Evolutionary conservation across 2,113 vertebrate genomes (phyloP), one percentile per base, ranked within the genome.

Genomic region (Hypomesus transpacificus): DNA sequence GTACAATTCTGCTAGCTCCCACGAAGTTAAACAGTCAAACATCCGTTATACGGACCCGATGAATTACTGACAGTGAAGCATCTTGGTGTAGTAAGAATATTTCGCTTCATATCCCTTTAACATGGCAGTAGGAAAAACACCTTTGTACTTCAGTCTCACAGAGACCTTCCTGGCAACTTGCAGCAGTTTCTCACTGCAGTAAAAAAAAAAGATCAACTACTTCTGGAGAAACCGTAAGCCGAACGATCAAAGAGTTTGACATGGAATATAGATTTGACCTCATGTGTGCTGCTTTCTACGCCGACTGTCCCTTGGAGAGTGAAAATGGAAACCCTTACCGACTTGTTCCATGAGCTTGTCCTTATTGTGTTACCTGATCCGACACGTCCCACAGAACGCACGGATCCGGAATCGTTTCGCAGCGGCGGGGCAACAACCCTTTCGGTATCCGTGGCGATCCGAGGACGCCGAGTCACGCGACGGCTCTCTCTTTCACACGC

Each of bases 401-500:
- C 53, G 22, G n/a, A 24, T 58, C 0, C 46, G 28, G 22, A 2
- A 14, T 18, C 50, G 13, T 51, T 3, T 24, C 13, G 22, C 51
- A 58, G 54, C 14, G 22, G 62, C 17, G 3, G 3, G 11, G 54
- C 54, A 53, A 46, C n/a, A 28, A 46, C 62, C 39, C 9, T 5
- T 7, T 11, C 50, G 18, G 24, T 66, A 4, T 59, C 0, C 51
- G 9, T 46, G 57, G 51, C 75, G 68, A 69, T 56, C n/a, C 5
- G 73, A 62, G 39, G 21, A 28, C 62, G 82, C 84, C 75, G 83
- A 84, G 78, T 88, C 77, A 81, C 67, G 21, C 17, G 14, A 50
- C 22, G 63, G 62, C 69, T 56, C 65, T 52, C 17, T 66, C 13
- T 16, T 17, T 67, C 52, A 24, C 28, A 39, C 56, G 69, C 60